Evolutionary conservation across 2,797 vertebrate genomes (phyloP), one percentile per base, ranked within the genome.

Genomic region (Chelon auratus): DNA sequence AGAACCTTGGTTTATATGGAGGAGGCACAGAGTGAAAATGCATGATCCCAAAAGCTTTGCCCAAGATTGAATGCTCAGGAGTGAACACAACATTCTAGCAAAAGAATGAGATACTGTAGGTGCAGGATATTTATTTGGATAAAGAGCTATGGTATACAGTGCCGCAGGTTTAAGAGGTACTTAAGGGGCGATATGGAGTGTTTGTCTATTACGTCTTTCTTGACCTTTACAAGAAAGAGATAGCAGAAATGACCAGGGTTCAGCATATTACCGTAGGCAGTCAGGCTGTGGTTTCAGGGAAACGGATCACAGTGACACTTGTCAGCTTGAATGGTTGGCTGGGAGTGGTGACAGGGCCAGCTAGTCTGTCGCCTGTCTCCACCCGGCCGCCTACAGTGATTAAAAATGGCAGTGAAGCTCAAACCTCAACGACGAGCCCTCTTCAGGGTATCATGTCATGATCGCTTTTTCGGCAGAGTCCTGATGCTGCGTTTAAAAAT

Each of bases 391-490:
- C 80, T 51, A 40, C 64, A 26, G 26, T 80, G 81, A 90, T 89
- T 87, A 63, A 69, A 87, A 87, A 87, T 75, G 87, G 82, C 86
- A 90, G 84, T 51, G 69, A 73, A 73, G 79, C 88, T 80, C 86
- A 86, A 82, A 71, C 69, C 26, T 81, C 68, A 79, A 80, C 84
- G 70, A 30, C 66, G 26, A 68, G 58, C 0, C 3, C 62, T 71
- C 82, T 54, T 75, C 15, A 2, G 74, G 78, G 56, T 47, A 58
- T 77, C 72, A n/a, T 73, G 80, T 87, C 84, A 81, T 39, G 72
- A 70, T 85, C 53, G 22, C 62, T 74, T 86, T 26, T 79, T 37
- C 43, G 59, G 65, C 75, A 77, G 62, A 62, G 26, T 50, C 58
- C 24, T 60, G 48, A 86, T 50, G 43, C 15, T 9, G 48, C 45